Evolutionary conservation across 2,888 invertebrate species (phyloP), one percentile per base, ranked within the genome.

Genomic region (Pocota personata): DNA sequence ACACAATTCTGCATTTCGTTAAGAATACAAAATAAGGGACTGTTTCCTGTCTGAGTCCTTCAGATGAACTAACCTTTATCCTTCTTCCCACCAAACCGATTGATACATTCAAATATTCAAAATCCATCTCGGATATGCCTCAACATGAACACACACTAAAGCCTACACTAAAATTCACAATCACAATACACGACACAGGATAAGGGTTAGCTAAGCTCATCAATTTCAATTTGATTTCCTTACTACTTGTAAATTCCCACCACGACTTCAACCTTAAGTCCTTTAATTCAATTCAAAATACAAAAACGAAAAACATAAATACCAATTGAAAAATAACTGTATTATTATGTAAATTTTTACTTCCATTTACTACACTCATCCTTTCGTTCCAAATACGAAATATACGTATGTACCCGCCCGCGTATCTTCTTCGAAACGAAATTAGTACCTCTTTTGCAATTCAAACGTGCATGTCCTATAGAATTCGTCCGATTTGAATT

Each of bases 261-360:
- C 48, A 24, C 48, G 21, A 21, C 10, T 48, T 19, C 21, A 21
- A 48, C 48, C 19, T 48, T 48, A 24, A 48, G 21, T 48, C 48
- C 50, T n/a, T 27, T 27, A 52, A 52, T 52, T 52, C 50, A 24
- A 52, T 27, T 27, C 7, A 2, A 12, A 52, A 24, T 37, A 50
- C 27, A n/a, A 24, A 16, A 24, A 24, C n/a, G n/a, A 35, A 46
- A 50, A 50, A 32, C 19, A 46, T 30, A 50, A 35, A 8, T 50
- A 21, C 50, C 16, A 64, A 64, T 16, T 48, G 27, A 19, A 37
- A 58, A 58, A 37, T 58, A 58, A 64, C 46, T 16, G 46, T 48
- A 30, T 64, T 48, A 30, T 30, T 64, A 64, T 64, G 64, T 30
- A 64, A 64, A 64, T 62, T 24, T 62, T 21, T 7, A 27, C 12